Base-by-base conservation (phyloP, 2,888 invertebrate genomes). In the Agonopterix heracliana region DNA sequence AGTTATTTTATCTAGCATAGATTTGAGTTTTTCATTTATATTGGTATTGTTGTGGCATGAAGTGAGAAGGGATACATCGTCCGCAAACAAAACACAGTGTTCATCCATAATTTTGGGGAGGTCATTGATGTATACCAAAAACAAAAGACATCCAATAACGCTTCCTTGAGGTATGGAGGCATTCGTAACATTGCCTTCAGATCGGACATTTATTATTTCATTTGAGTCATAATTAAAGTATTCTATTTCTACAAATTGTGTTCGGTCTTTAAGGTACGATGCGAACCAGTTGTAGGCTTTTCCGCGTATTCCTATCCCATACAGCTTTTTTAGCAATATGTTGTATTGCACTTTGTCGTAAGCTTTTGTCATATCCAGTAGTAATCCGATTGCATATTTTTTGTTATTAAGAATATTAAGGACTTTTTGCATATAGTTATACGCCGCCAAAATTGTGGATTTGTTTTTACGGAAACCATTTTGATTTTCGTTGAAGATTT, bases 301-400 rank as follows among this genome's bases (percentile, higher is more conserved):
- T 3, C 56, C 56, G 1, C 55, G 47, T 9, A 56, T 49, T 12
- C 55, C 55, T 9, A 50, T 3, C n/a, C n/a, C 42, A 44, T 46
- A 46, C 10, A 52, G 3, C 41, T 53, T 53, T 2, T 47, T 14
- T 8, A 52, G 34, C 41, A 56, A 41, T 8, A 50, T 52, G 12
- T 47, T 47, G 41, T 47, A 38, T 1, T 45, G 41, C 1, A 53
- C 54, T 35, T 44, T 51, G 26, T 56, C 42, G 13, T 42, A 42
- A 7, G 42, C 42, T 42, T 42, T 42, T 3, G 42, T 8, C 14
- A 42, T 13, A 14, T 42, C 42, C 10, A 42, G 13, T 4, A 42
- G 10, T 13, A 42, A 3, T 9, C 42, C n/a, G n/a, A n/a, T n/a
- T n/a, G n/a, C n/a, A n/a, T n/a, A n/a, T n/a, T n/a, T n/a, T n/a